These are phyloP conservation scores for Pipra filicauda DNA, from an alignment of 2,113 vertebrate genomes.

Conservation along the genomic window DNA sequence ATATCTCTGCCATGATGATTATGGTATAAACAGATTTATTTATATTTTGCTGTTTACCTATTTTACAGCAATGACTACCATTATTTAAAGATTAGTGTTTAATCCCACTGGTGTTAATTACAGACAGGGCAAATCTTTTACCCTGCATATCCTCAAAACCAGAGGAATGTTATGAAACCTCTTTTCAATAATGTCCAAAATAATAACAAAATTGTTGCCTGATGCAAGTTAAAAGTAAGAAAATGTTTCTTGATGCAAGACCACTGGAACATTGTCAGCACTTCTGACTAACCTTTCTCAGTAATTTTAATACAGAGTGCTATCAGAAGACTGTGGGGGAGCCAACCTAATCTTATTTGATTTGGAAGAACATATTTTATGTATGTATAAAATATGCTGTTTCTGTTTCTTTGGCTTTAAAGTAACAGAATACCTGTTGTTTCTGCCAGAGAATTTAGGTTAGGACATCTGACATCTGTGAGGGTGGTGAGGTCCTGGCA, in stretches of 20 bases:
- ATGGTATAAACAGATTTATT: neutral
- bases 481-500: neutral
- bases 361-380: neutral
- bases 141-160: neutral
- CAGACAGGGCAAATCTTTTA: neutral
- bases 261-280: neutral
- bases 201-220: neutral
- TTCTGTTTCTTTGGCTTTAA: neutral
- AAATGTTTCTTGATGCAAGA: neutral
- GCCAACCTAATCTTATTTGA: neutral
- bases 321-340: neutral
- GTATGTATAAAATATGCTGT: neutral
- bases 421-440: neutral
- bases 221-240: neutral
- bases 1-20: neutral
- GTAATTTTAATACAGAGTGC: neutral
- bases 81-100: neutral
- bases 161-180: neutral
- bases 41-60: neutral
- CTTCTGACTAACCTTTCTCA: neutral
- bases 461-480: neutral
- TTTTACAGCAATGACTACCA: neutral
- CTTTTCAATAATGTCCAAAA: neutral
- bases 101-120: neutral
- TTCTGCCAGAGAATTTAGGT: neutral